A percentile compares a stretch with the other conserved stretches of the same genome.
These are phyloP conservation scores for Pseudotriccus pelzelni DNA, from an alignment of 2,797 vertebrate species.

Conservation along the genomic window DNA sequence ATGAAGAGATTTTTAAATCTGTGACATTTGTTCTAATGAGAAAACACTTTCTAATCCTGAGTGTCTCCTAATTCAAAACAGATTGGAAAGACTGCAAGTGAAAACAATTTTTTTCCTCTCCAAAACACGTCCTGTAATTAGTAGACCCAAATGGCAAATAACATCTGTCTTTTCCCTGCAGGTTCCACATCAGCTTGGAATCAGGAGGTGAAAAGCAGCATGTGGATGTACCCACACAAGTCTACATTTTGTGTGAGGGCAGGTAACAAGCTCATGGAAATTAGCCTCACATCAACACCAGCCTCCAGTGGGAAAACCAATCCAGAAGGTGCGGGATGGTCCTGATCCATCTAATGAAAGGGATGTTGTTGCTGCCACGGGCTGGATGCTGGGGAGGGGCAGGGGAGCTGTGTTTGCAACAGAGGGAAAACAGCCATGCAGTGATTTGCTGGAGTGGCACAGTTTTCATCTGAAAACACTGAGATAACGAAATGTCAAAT, in stretches of 20 bases:
- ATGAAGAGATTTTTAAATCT: slow-evolving; percentile 54
- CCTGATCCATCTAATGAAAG: not conserved
- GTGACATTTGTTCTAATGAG: slow-evolving; percentile 74
- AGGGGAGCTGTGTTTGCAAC: not conserved
- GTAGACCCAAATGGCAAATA: not conserved
- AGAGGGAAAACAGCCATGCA: not conserved
- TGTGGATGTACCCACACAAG: not conserved
- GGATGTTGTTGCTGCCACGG: not conserved
- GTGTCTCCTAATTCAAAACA: slow-evolving; percentile 56
- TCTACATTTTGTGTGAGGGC: not conserved
- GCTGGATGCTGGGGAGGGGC: not conserved
- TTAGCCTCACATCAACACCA: not conserved
- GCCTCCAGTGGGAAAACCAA: not conserved
- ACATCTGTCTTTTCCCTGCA: not conserved
- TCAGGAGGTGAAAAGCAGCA: not conserved
- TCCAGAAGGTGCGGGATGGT: accelerated
- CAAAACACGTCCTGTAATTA: not conserved
- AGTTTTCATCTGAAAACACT: not conserved
- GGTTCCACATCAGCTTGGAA: slow-evolving; percentile 2
- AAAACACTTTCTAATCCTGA: slow-evolving; percentile 60
- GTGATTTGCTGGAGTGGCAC: not conserved
- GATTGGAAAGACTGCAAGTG: slow-evolving; percentile 48
- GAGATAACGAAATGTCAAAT: slow-evolving; percentile 38
- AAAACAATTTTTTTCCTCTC: not conserved
- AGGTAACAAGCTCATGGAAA: not conserved